phyloP scores from a whole-genome alignment of 2,888 invertebrate genomes.

The Hirudinaria manillensis region DNA sequence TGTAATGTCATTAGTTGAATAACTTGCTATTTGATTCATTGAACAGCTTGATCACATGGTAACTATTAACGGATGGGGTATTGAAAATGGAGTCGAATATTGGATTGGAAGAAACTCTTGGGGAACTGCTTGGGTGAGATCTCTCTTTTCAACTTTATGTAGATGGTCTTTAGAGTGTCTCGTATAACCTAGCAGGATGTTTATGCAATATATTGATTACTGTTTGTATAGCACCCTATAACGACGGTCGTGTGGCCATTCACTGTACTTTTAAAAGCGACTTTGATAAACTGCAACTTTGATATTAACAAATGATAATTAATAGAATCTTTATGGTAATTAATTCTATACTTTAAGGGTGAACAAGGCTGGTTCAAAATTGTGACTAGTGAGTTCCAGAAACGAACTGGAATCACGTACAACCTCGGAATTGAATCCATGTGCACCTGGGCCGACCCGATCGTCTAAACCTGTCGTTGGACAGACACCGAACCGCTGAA shows the following conservation, averaged over 20 bases:
- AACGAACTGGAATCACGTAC: constrained; percentile 53
- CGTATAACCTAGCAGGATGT: too few relatives aligned
- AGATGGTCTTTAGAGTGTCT: too few relatives aligned
- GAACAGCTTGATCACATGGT: constrained; percentile 56
- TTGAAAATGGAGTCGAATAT: constrained; percentile 54
- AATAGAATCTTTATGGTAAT: background rate
- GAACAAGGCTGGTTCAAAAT: constrained; percentile 55
- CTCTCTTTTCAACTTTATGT: too few relatives aligned
- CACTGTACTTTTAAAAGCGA: too few relatives aligned
- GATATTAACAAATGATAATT: too few relatives aligned
- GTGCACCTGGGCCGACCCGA: constrained; percentile 56
- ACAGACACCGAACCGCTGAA: too few relatives aligned
- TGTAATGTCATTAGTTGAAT: too few relatives aligned
- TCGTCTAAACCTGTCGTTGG: constrained; percentile 39
- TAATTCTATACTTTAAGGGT: constrained; percentile 43
- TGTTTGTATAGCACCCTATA: too few relatives aligned
- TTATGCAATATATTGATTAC: too few relatives aligned
- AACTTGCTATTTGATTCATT: too few relatives aligned
- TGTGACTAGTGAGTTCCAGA: constrained; percentile 56
- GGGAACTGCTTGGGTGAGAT: constrained; percentile 55
- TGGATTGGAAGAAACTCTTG: constrained; percentile 58
- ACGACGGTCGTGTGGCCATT: too few relatives aligned
- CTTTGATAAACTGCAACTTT: too few relatives aligned
- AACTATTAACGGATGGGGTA: constrained; percentile 57
- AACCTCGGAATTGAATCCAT: constrained; percentile 56